phyloP scores from a whole-genome alignment of 1,140 invertebrate genomes.

The Anagrus nilaparvatae region DNA sequence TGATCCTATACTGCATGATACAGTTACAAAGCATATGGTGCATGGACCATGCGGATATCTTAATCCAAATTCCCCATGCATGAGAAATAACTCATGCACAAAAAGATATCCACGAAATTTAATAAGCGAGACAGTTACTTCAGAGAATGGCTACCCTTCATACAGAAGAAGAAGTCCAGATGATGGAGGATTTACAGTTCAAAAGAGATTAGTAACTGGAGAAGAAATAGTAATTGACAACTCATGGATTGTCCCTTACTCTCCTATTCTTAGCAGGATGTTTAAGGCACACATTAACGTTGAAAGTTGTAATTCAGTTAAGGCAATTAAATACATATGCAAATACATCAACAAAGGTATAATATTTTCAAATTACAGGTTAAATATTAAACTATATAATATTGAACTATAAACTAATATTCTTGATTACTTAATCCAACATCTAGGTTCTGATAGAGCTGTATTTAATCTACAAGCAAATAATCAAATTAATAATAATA shows the following conservation, averaged over 20 bases:
- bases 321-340: conserved; percentile 35
- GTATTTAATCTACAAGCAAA: no score
- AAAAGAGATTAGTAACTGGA: conserved; percentile 12
- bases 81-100: conserved; percentile 38
- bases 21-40: background rate
- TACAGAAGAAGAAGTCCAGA: conserved; percentile 23
- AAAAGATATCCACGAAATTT: conserved; percentile 35
- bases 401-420: no score
- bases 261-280: conserved; percentile 22
- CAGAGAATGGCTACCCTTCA: conserved; percentile 28
- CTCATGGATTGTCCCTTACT: conserved; percentile 35
- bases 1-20: background rate
- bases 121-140: conserved; percentile 27
- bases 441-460: no score
- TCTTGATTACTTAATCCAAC: no score
- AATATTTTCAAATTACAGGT: no score
- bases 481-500: conserved; percentile 21
- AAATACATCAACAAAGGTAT: conserved; percentile 40
- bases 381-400: no score
- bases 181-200: conserved; percentile 13
- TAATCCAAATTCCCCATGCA: conserved; percentile 41
- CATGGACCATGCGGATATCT: conserved; percentile 22
- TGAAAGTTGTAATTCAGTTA: conserved; percentile 32
- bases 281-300: conserved; percentile 32
- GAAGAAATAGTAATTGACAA: conserved; percentile 26